Evolutionary conservation across 2,888 invertebrate species (phyloP), one percentile per base, ranked within the genome.

Genomic region (Euphydryas editha): DNA sequence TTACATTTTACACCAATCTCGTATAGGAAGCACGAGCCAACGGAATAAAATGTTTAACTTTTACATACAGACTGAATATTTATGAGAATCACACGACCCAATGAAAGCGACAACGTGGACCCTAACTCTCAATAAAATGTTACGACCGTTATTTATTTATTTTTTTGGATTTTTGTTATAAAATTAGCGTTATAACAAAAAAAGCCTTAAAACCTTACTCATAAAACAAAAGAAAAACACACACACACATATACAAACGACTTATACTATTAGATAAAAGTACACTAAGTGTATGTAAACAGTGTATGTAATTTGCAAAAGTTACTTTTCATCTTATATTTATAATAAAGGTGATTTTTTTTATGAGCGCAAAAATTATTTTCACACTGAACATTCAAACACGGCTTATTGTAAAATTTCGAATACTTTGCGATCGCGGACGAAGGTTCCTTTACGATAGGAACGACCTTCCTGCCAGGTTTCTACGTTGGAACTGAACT

Each of bases 401-500:
- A 59, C 57, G 42, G 37, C 39, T 57, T 24, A n/a, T 36, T 51
- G 55, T 20, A 62, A 49, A 51, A 67, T 65, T 72, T 76, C 72
- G 76, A 75, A 70, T 30, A 64, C 58, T 64, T 54, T 73, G 74
- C 75, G 78, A 77, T 77, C 82, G 79, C 80, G 81, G 63, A 64
- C 67, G 11, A 21, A 15, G 21, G 60, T 60, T 65, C 68, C 70
- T 66, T 61, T 20, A 20, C 20, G 67, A 73, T 59, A 59, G 80
- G 75, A 73, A 84, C 87, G 88, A 85, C 77, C 76, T 76, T 75
- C 80, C 83, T 69, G 75, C 75, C 73, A 81, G 72, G 74, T 69
- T 75, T 77, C 82, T 78, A 75, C 71, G 73, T 78, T 78, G 78
- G 78, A 76, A 91, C 91, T 91, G 88, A 84, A 80, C 75, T 75